These are phyloP conservation scores for Dicycla oo DNA, from an alignment of 2,888 invertebrate genomes.

Conservation along the genomic window DNA sequence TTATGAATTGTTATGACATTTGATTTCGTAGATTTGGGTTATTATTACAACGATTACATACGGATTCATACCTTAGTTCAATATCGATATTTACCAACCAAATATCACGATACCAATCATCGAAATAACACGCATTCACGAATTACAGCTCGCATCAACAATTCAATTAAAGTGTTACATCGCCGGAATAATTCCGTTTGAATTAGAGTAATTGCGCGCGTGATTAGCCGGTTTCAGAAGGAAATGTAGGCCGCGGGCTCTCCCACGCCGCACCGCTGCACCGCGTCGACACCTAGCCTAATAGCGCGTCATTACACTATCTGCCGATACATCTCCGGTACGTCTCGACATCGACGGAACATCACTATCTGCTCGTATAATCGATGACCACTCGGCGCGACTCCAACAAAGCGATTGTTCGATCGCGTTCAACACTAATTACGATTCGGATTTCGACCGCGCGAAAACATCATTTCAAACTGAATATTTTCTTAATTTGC, in stretches of 20 bases:
- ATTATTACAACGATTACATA: slow-evolving; percentile 63
- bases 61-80: slow-evolving; percentile 58
- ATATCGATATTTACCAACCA: slow-evolving; percentile 71
- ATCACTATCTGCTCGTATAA: slow-evolving; percentile 81
- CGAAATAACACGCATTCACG: slow-evolving; percentile 72
- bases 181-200: slow-evolving; percentile 83
- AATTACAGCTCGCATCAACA: slow-evolving; percentile 77
- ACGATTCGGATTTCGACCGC: slow-evolving; percentile 66
- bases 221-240: slow-evolving; percentile 81
- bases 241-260: slow-evolving; percentile 84
- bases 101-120: slow-evolving; percentile 75
- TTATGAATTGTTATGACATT: slow-evolving; percentile 67
- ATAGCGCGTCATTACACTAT: slow-evolving; percentile 87
- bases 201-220: slow-evolving; percentile 88
- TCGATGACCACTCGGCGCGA: slow-evolving; percentile 79
- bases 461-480: slow-evolving; percentile 52
- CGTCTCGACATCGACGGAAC: slow-evolving; percentile 74
- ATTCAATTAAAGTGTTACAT: slow-evolving; percentile 88
- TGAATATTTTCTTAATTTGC: slow-evolving; percentile 64
- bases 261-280: slow-evolving; percentile 83
- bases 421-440: slow-evolving; percentile 78
- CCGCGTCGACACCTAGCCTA: slow-evolving; percentile 85
- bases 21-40: slow-evolving; percentile 61
- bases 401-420: slow-evolving; percentile 83
- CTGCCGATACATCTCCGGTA: slow-evolving; percentile 84